Percentiles rank a stretch among this genome's conserved stretches.
Evolutionary conservation across 2,888 invertebrate genomes (phyloP).

Genomic region (Pyrochroa serraticornis): DNA sequence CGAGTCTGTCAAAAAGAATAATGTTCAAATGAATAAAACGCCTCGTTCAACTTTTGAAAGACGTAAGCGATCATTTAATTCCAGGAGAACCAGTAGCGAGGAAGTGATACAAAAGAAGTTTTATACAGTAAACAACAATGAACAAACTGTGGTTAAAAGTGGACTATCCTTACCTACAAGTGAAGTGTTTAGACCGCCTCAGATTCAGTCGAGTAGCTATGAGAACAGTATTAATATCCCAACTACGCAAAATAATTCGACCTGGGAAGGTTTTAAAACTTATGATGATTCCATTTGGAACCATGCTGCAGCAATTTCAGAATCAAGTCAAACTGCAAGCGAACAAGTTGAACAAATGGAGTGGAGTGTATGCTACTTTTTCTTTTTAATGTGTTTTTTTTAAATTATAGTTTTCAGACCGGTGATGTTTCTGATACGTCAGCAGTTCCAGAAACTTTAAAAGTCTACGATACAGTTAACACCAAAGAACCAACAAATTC

Average conservation of each 20-base stretch:
- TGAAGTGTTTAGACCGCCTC: not conserved
- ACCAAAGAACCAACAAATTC: not conserved
- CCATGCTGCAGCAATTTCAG: conserved; percentile 3
- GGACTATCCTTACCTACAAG: not conserved
- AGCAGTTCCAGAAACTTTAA: not conserved
- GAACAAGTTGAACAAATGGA: conserved; percentile 34
- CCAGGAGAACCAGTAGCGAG: too few relatives aligned
- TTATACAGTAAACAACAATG: not conserved
- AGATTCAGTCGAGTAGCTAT: not conserved
- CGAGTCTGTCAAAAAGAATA: conserved; percentile 5
- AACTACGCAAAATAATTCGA: too few relatives aligned
- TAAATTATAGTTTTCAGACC: conserved; percentile 3
- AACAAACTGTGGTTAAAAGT: not conserved
- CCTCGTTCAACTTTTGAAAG: too few relatives aligned
- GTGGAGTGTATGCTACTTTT: conserved; percentile 29
- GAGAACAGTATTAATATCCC: too few relatives aligned
- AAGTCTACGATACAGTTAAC: not conserved
- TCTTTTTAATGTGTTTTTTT: not conserved
- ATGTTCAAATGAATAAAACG: not conserved
- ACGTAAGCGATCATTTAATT: too few relatives aligned
- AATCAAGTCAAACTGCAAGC: not conserved
- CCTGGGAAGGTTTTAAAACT: not conserved
- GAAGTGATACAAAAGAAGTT: not conserved
- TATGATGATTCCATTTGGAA: conserved; percentile 2
- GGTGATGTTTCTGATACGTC: not conserved